These are phyloP conservation scores for Alentia gelatinosa DNA, from an alignment of 2,888 invertebrate genomes.

Conservation along the genomic window DNA sequence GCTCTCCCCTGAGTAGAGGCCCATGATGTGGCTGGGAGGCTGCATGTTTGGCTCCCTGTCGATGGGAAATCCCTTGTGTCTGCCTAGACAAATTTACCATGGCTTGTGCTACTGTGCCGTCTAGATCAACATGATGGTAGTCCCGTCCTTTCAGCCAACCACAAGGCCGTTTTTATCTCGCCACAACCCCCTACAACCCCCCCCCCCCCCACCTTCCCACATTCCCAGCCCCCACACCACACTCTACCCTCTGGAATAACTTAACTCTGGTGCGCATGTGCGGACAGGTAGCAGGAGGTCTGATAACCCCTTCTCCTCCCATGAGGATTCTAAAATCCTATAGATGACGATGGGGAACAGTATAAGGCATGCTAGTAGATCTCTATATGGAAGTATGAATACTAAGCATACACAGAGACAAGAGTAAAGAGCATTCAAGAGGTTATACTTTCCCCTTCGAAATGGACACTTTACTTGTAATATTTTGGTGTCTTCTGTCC, in stretches of 20 bases:
- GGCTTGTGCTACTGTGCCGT: conserved; percentile 25
- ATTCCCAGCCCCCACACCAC: too few relatives aligned
- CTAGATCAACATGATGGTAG: too few relatives aligned
- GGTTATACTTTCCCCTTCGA: too few relatives aligned
- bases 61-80: not conserved
- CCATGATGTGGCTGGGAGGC: too few relatives aligned
- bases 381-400: not conserved
- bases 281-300: not conserved
- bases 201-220: too few relatives aligned
- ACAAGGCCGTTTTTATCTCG: not conserved
- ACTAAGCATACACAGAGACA: too few relatives aligned
- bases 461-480: too few relatives aligned
- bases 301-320: not conserved
- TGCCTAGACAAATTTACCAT: conserved; percentile 17
- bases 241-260: not conserved
- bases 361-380: not conserved
- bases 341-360: not conserved
- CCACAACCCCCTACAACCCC: too few relatives aligned
- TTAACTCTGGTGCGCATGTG: not conserved
- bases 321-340: not conserved
- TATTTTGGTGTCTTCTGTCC: too few relatives aligned
- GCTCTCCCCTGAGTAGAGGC: too few relatives aligned
- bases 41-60: not conserved
- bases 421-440: too few relatives aligned
- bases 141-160: not conserved